Conservation (phyloP, 2,113 vertebrate genomes). For the Ophiodon elongatus region DNA sequence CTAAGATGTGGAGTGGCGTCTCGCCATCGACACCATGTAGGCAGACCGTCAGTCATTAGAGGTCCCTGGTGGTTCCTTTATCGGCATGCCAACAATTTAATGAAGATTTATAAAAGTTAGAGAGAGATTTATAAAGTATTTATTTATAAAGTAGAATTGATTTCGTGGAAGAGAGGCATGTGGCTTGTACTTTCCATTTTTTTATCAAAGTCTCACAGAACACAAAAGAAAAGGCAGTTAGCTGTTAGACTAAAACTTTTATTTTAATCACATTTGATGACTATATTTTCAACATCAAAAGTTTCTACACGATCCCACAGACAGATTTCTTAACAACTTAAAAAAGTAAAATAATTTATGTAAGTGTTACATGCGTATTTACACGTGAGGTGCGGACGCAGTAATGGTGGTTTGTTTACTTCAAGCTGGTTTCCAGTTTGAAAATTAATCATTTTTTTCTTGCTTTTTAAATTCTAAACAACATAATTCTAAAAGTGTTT, state of each 20-base stretch:
- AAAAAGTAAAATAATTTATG: not conserved
- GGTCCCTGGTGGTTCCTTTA: not conserved
- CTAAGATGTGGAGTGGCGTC: not conserved
- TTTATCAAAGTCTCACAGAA: not conserved
- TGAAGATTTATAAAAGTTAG: not conserved
- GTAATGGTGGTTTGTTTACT: not conserved
- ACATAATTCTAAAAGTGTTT: not conserved
- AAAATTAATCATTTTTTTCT: constrained; percentile 3
- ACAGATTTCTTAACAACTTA: not conserved
- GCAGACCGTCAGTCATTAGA: not conserved
- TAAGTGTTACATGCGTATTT: rapidly evolving
- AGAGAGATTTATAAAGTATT: not conserved
- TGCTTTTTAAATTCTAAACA: constrained; percentile 1
- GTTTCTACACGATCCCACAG: not conserved
- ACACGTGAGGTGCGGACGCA: not conserved
- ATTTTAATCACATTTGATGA: not conserved
- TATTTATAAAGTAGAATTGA: not conserved
- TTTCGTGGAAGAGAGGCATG: not conserved
- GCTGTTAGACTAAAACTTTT: not conserved
- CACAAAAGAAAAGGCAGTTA: not conserved
- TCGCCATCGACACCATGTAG: not conserved
- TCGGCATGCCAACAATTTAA: not conserved
- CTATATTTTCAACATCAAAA: not conserved
- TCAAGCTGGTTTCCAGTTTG: not conserved
- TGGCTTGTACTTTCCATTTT: not conserved